Evolutionary conservation across 2,113 vertebrate species (phyloP).

Genomic region (Thoracochromis brauschi): DNA sequence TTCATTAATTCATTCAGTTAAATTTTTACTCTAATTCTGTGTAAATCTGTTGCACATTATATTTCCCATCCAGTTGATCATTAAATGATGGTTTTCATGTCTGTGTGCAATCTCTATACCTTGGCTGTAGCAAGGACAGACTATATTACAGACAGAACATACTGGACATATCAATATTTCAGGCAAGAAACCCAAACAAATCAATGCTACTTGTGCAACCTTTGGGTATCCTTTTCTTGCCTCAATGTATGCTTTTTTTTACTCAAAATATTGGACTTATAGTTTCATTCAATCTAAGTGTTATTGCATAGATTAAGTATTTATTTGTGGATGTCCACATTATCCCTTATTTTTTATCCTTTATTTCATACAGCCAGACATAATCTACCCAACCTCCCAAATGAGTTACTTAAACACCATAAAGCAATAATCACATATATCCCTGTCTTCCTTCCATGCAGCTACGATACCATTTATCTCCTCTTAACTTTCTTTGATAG

Average conservation of each 20-base stretch:
- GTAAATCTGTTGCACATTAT: neutral
- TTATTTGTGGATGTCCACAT: neutral
- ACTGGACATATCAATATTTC: neutral
- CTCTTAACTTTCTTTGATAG: conserved; percentile 57
- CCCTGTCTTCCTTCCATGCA: conserved; percentile 20
- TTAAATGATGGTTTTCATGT: neutral
- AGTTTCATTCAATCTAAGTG: neutral
- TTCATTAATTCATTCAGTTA: neutral
- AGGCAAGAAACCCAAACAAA: neutral
- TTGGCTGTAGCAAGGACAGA: neutral
- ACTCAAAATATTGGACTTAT: neutral
- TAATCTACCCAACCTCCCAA: conserved; percentile 11
- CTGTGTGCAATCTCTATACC: neutral
- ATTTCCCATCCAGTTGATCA: neutral
- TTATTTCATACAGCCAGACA: neutral
- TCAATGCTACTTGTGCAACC: neutral
- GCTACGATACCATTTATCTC: conserved; percentile 53
- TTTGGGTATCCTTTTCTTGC: neutral
- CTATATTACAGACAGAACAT: neutral
- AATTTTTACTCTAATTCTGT: neutral
- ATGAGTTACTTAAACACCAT: conserved; percentile 33
- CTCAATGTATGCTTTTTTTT: neutral
- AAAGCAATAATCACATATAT: conserved; percentile 55
- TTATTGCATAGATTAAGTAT: neutral
- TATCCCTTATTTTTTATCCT: neutral